Evolutionary conservation across 1,140 invertebrate species (phyloP).

Genomic region (Littorina saxatilis): DNA sequence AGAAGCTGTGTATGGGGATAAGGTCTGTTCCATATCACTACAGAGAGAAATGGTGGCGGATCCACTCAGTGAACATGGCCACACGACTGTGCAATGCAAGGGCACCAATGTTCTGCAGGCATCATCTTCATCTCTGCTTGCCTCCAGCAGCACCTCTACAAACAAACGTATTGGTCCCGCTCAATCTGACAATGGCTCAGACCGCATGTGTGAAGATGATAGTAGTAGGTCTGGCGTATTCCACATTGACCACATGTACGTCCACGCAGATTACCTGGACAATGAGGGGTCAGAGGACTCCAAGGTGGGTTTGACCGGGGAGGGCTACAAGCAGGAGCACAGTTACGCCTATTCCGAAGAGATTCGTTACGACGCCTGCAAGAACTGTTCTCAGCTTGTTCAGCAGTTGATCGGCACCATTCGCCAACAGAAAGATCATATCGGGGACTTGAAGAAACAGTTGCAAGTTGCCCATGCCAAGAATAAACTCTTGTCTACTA

Average conservation of each 20-base stretch:
- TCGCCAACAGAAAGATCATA: not conserved
- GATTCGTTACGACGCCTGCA: not conserved
- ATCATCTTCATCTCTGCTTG: too few species aligned
- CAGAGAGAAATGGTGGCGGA: too few species aligned
- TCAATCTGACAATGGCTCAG: not conserved
- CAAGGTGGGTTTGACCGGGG: not conserved
- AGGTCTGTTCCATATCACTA: too few species aligned
- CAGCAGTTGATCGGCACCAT: slow-evolving; percentile 13
- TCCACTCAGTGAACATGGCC: too few species aligned
- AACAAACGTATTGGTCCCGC: not conserved
- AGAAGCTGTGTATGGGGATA: too few species aligned
- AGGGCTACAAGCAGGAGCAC: slow-evolving; percentile 21
- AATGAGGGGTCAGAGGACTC: too few species aligned
- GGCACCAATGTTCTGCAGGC: too few species aligned
- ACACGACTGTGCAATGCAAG: too few species aligned
- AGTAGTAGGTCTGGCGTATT: not conserved
- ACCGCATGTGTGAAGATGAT: not conserved
- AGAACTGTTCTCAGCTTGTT: slow-evolving; percentile 10
- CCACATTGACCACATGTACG: slow-evolving; percentile 1
- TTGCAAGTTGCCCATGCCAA: not conserved
- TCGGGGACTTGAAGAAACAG: not conserved
- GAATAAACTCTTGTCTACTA: not conserved
- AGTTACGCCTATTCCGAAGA: slow-evolving; percentile 10
- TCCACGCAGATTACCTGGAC: not conserved
- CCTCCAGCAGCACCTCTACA: too few species aligned